Conservation (phyloP, 2,888 invertebrate genomes). For the Pseudoips prasinana region DNA sequence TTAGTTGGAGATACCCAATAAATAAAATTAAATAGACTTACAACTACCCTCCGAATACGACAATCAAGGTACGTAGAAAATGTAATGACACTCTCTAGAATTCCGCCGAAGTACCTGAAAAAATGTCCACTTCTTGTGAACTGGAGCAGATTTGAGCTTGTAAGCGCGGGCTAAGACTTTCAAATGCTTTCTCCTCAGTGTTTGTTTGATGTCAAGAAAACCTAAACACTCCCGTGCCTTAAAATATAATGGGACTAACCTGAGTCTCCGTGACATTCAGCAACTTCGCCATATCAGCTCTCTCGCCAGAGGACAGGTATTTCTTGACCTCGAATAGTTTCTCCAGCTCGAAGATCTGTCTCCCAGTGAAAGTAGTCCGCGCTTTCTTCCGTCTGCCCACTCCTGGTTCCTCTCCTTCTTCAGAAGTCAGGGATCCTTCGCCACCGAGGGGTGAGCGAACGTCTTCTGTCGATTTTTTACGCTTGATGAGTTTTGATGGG, state of each 20-base stretch:
- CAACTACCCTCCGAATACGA: too few relatives aligned
- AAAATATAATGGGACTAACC: constrained; percentile 78
- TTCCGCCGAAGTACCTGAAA: too few relatives aligned
- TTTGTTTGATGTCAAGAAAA: too few relatives aligned
- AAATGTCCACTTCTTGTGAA: too few relatives aligned
- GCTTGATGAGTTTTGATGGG: constrained; percentile 63
- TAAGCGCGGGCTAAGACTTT: too few relatives aligned
- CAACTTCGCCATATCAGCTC: constrained; percentile 96
- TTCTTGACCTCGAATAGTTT: constrained; percentile 98
- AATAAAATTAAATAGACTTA: too few relatives aligned
- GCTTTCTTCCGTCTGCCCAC: constrained; percentile 89
- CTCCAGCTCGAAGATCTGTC: constrained; percentile 98
- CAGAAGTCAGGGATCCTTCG: constrained; percentile 69
- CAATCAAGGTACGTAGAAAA: too few relatives aligned
- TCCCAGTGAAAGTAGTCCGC: constrained; percentile 95
- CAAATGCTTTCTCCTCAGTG: too few relatives aligned
- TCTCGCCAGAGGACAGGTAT: constrained; percentile 96
- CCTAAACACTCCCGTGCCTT: too few relatives aligned
- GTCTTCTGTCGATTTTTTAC: constrained; percentile 75
- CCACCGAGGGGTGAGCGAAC: constrained; percentile 68
- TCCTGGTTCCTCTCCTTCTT: constrained; percentile 80
- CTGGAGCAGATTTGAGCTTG: too few relatives aligned
- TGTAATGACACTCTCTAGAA: too few relatives aligned
- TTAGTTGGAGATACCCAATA: too few relatives aligned
- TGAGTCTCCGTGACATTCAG: constrained; percentile 98